These are phyloP conservation scores for Hesperia comma DNA, from an alignment of 2,888 invertebrate species.

Conservation along the genomic window DNA sequence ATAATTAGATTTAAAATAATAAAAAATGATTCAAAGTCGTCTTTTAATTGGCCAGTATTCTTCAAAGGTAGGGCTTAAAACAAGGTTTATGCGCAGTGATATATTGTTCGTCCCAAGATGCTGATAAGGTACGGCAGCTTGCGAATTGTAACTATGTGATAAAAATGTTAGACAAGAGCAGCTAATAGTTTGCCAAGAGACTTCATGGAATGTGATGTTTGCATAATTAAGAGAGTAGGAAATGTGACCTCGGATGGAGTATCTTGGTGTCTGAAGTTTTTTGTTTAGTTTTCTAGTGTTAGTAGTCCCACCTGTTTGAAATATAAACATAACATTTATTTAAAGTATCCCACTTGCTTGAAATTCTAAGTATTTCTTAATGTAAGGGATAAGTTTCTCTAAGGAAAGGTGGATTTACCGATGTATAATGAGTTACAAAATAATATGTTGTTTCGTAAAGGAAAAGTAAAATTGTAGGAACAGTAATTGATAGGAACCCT, in stretches of 20 bases:
- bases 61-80: constrained; percentile 49
- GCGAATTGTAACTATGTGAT: constrained; percentile 46
- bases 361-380: too few relatives aligned
- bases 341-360: too few relatives aligned
- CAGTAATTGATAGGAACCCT: too few relatives aligned
- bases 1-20: constrained; percentile 27
- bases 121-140: constrained; percentile 45
- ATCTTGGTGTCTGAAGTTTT: background rate
- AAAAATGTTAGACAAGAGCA: constrained; percentile 30
- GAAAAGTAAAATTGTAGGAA: too few relatives aligned
- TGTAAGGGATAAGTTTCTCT: too few relatives aligned
- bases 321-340: too few relatives aligned
- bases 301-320: too few relatives aligned
- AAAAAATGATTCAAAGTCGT: constrained; percentile 28
- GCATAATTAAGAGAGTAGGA: constrained; percentile 9
- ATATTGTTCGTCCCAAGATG: constrained; percentile 46
- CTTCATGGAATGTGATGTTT: background rate
- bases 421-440: too few relatives aligned
- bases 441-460: too few relatives aligned
- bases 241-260: background rate
- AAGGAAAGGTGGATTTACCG: too few relatives aligned
- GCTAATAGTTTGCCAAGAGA: constrained; percentile 25
- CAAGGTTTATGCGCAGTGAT: constrained; percentile 45
- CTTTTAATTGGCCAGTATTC: constrained; percentile 64
- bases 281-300: too few relatives aligned